These are phyloP conservation scores for Heterotis niloticus DNA, from an alignment of 2,113 vertebrate species.

Conservation along the genomic window DNA sequence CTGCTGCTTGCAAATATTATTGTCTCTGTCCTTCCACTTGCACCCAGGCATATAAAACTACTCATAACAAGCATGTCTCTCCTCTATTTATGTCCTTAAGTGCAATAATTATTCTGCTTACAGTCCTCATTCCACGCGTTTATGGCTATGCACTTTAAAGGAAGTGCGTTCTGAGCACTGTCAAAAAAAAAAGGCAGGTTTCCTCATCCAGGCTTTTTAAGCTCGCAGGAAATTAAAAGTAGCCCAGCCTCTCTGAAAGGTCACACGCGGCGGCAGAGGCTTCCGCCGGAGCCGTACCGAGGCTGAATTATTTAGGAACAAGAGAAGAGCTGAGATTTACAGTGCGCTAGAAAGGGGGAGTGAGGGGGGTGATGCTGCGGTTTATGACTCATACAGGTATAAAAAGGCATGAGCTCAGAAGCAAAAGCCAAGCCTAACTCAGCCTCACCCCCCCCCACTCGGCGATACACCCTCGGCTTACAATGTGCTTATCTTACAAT, in stretches of 20 bases:
- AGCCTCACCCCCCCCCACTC: background rate
- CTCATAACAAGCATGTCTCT: too few relatives aligned
- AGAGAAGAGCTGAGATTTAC: constrained; percentile 40
- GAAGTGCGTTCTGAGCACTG: too few relatives aligned
- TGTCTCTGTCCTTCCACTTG: too few relatives aligned
- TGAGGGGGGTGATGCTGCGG: constrained; percentile 40
- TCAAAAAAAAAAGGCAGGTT: too few relatives aligned
- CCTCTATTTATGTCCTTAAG: too few relatives aligned
- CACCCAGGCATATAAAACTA: too few relatives aligned
- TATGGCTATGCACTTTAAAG: too few relatives aligned
- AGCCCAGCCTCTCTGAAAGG: background rate
- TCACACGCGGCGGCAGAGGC: background rate
- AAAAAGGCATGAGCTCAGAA: constrained; percentile 19
- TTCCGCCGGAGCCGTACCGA: constrained; percentile 25
- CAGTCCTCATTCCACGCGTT: too few relatives aligned
- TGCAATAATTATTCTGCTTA: too few relatives aligned
- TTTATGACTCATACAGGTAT: constrained; percentile 28
- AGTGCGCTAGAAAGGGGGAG: constrained; percentile 20
- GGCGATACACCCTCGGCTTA: background rate
- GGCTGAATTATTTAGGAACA: constrained; percentile 50
- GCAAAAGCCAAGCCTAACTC: constrained; percentile 5
- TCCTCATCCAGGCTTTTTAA: background rate
- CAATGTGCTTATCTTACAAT: constrained; percentile 33
- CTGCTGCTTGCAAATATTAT: too few relatives aligned
- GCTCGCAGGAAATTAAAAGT: background rate